phyloP scores from a whole-genome alignment of 2,113 vertebrate species.

The Orthonyx spaldingii region DNA sequence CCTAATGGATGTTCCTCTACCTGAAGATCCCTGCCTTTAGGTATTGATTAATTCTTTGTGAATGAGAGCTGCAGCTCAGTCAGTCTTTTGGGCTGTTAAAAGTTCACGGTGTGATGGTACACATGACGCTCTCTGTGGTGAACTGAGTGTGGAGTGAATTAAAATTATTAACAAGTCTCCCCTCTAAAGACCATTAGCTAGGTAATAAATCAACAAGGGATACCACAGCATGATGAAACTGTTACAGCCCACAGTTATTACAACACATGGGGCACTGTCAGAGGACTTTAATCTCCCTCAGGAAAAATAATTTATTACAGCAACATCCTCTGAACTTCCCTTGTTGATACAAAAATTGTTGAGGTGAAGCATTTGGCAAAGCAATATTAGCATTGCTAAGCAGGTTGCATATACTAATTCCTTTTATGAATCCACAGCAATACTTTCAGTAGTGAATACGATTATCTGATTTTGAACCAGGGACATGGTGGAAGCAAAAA shows the following conservation, averaged over 20 bases:
- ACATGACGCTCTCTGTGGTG: not conserved
- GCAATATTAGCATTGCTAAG: not conserved
- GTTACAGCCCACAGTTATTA: conserved; percentile 38
- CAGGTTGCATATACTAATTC: not conserved
- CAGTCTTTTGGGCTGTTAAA: not conserved
- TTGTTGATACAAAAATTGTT: not conserved
- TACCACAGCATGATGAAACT: conserved; percentile 20
- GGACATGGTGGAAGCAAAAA: not conserved
- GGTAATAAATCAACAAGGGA: conserved; percentile 52
- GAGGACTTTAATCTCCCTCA: conserved; percentile 7
- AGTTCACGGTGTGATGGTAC: not conserved
- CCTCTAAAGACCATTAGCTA: conserved; percentile 14
- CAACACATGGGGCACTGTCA: conserved; percentile 50
- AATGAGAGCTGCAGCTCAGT: conserved; percentile 23
- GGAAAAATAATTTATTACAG: conserved; percentile 3
- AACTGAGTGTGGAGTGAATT: conserved; percentile 20
- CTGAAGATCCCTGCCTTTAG: not conserved
- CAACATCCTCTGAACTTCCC: conserved; percentile 6
- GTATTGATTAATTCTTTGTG: conserved; percentile 11
- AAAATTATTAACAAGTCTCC: conserved; percentile 51
- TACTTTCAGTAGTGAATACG: not conserved
- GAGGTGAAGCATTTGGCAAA: not conserved
- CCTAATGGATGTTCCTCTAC: not conserved
- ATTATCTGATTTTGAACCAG: not conserved
- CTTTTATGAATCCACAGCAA: not conserved